Percentiles rank a stretch among this genome's conserved stretches.
These are phyloP conservation scores for Misgurnus mizolepis DNA, from an alignment of 2,113 vertebrate species.

Conservation along the genomic window DNA sequence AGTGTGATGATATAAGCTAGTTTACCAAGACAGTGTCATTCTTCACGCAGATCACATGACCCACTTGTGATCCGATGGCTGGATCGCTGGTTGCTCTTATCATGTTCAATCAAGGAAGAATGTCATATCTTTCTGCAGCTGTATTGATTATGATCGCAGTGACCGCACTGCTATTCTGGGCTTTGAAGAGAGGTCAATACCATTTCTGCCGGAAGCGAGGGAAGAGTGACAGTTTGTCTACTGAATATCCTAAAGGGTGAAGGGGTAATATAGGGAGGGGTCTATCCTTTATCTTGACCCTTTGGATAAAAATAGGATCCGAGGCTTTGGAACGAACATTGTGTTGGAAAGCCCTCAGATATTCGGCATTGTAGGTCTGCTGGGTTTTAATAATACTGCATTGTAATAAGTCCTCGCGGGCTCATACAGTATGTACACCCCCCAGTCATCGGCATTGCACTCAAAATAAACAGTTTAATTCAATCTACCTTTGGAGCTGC, in stretches of 20 bases:
- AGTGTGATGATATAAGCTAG: no score
- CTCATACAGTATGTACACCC: background rate
- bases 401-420: conserved; percentile 37
- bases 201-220: conserved; percentile 25
- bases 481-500: conserved; percentile 30
- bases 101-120: conserved; percentile 23
- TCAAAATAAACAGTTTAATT: conserved; percentile 48
- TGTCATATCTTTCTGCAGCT: conserved; percentile 47
- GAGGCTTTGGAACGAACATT: conserved; percentile 30
- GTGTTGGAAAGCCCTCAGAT: conserved; percentile 43
- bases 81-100: background rate
- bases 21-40: background rate
- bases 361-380: conserved; percentile 38
- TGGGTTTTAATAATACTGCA: conserved; percentile 43
- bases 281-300: conserved; percentile 24
- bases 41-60: conserved; percentile 3
- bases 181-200: conserved; percentile 46
- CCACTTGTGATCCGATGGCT: background rate
- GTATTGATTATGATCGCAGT: conserved; percentile 50
- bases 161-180: conserved; percentile 44
- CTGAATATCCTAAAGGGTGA: conserved; percentile 33
- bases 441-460: conserved; percentile 8
- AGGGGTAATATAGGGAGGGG: conserved; percentile 28
- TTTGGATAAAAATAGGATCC: conserved; percentile 49
- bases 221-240: background rate